Percentiles rank a stretch among this genome's conserved stretches.
Conservation (phyloP, 2,888 invertebrate species). For the Calameuta pallipes region DNA sequence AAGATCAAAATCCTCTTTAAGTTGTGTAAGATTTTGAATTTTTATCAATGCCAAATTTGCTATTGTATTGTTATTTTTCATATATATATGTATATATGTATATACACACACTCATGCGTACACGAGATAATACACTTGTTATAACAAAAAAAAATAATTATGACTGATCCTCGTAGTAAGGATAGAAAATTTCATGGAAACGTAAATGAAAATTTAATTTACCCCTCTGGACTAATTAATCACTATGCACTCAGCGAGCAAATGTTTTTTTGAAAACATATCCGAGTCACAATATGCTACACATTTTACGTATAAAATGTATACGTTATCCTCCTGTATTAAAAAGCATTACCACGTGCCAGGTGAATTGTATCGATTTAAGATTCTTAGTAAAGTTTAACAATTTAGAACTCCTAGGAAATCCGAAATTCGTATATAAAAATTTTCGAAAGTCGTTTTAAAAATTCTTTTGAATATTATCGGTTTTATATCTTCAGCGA, state of each 20-base stretch:
- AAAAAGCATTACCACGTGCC: too few species aligned
- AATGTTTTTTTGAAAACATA: too few species aligned
- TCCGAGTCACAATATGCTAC: too few species aligned
- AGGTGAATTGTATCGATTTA: background rate
- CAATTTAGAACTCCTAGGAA: background rate
- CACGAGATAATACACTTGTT: background rate
- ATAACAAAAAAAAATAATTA: background rate
- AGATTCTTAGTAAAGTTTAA: background rate
- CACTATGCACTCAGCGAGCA: too few species aligned
- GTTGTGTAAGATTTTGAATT: background rate
- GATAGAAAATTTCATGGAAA: too few species aligned
- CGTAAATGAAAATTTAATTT: too few species aligned
- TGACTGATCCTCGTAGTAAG: background rate
- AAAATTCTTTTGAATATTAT: background rate
- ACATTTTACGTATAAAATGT: too few species aligned
- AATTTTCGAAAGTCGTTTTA: background rate
- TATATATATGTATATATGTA: too few species aligned
- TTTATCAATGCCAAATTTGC: background rate
- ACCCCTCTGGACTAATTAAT: too few species aligned
- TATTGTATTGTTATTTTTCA: background rate
- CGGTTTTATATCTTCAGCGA: background rate
- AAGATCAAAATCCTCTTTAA: background rate
- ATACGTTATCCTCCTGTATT: too few species aligned
- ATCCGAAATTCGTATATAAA: background rate
- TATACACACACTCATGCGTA: too few species aligned